Base-by-base conservation (phyloP, 2,113 vertebrate species). In the Phrynosoma blainvillii region DNA sequence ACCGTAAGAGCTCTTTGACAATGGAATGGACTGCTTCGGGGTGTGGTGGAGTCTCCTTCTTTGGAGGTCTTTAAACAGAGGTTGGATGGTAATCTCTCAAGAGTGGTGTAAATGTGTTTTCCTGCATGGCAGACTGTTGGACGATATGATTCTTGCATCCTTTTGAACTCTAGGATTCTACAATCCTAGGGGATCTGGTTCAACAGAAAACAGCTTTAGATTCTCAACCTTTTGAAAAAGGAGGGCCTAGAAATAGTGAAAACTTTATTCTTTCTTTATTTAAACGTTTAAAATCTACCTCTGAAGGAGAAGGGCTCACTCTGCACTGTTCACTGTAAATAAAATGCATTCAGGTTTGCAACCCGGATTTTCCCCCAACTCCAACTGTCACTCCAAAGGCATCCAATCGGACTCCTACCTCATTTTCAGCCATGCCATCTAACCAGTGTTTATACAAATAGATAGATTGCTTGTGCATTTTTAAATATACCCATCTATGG, bases 381-480 rank as follows among this genome's bases (percentile, higher is more conserved):
- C 13, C 11, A 59, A 68, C 8, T 47, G 75, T n/a, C 56, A 5
- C 56, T 32, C 16, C 56, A 36, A 87, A 76, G 56, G 47, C 42
- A 27, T 11, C 56, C 80, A 83, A 52, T 27, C 5, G 21, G 56
- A 52, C 3, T 36, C 59, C 20, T 12, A 65, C 75, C 70, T 77
- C 47, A 2, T 30, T 68, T 21, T 83, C 30, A 8, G 2, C 20
- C 40, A 32, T 36, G 32, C 62, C 82, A 59, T 83, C 27, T 75
- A 47, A 54, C 73, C 40, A 66, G 59, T 65, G 40, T 88, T 77
- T 40, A 83, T 70, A 70, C 73, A 70, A 7, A 65, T 59, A 68
- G 75, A 77, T 40, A 77, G 92, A 95, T 92, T 93, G 89, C 68
- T 85, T 79, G 80, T n/a, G 79, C 92, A 93, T 91, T 91, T 52